A percentile compares a stretch with the other conserved stretches of the same genome.
Conservation (phyloP, 2,888 invertebrate genomes). For the Drosophila demipolita region DNA sequence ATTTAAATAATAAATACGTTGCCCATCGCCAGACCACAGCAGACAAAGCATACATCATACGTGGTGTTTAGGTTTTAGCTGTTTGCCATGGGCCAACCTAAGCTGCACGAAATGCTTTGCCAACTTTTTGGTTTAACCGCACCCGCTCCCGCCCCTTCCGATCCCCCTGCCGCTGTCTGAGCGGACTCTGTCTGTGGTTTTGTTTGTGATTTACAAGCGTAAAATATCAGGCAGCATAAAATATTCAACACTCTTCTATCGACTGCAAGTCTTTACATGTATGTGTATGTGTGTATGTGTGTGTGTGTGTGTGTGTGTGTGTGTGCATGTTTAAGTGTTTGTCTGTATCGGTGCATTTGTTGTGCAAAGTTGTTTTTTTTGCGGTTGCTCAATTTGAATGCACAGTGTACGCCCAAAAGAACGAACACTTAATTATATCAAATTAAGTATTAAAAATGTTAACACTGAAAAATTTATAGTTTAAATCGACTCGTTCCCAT, state of each 20-base stretch:
- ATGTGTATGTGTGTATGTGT: constrained; percentile 1
- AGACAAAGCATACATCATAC: constrained; percentile 15
- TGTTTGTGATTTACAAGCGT: constrained; percentile 76
- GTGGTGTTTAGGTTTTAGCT: constrained; percentile 4
- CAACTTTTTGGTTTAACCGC: constrained; percentile 52
- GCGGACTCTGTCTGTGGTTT: constrained; percentile 63
- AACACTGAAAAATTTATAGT: not conserved
- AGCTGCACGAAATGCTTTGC: constrained; percentile 19
- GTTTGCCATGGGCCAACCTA: not conserved
- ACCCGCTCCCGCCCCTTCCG: not conserved
- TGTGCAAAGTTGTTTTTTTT: constrained; percentile 44
- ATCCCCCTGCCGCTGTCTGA: not conserved
- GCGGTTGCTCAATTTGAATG: constrained; percentile 50
- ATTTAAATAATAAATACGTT: constrained; percentile 68
- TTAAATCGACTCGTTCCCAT: not conserved
- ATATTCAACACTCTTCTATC: constrained; percentile 70
- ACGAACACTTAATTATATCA: not conserved
- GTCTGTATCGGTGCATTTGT: constrained; percentile 6
- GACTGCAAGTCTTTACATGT: constrained; percentile 30
- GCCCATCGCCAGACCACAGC: constrained; percentile 27
- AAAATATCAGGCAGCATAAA: constrained; percentile 72
- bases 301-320: not conserved
- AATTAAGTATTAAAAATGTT: not conserved
- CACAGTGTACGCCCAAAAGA: constrained; percentile 1
- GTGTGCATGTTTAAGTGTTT: constrained; percentile 17